Evolutionary conservation across 2,797 vertebrate species (phyloP).

Genomic region (Hippopotamyrus pictus): DNA sequence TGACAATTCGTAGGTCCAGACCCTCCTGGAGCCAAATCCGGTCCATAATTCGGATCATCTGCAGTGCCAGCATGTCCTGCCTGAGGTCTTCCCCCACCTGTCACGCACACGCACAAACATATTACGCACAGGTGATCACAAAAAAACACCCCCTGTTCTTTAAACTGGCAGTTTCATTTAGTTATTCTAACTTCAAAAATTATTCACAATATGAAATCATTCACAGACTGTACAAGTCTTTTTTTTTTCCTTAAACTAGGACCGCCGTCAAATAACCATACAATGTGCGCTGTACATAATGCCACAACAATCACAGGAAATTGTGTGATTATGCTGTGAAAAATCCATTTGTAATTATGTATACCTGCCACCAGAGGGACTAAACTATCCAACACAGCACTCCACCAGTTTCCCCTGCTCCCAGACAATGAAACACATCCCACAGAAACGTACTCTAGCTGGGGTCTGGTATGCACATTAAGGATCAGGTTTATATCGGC

Average conservation of each 20-base stretch:
- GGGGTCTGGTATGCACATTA: neutral
- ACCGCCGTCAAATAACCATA: neutral
- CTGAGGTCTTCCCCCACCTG: conserved; percentile 95
- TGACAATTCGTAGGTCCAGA: conserved; percentile 90
- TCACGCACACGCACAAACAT: conserved; percentile 28
- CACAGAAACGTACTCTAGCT: neutral
- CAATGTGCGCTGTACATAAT: neutral
- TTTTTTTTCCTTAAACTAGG: neutral
- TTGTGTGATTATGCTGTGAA: neutral
- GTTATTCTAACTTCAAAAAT: neutral
- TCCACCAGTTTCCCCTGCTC: neutral
- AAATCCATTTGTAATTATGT: conserved; percentile 6
- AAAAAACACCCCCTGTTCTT: neutral
- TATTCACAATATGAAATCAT: neutral
- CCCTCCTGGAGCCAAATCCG: conserved; percentile 97
- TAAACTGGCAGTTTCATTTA: neutral
- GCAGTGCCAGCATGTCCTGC: conserved; percentile 96
- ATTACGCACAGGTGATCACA: neutral
- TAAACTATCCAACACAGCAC: neutral
- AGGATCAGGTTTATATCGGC: neutral
- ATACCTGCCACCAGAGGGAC: conserved; percentile 19
- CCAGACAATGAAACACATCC: neutral
- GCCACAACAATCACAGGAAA: neutral
- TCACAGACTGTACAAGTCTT: neutral
- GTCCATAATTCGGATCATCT: conserved; percentile 99